A percentile compares a stretch with the other conserved stretches of the same genome.
phyloP scores from a whole-genome alignment of 92 coral and sea anemone genomes.

The Parazoanthus swiftii region DNA sequence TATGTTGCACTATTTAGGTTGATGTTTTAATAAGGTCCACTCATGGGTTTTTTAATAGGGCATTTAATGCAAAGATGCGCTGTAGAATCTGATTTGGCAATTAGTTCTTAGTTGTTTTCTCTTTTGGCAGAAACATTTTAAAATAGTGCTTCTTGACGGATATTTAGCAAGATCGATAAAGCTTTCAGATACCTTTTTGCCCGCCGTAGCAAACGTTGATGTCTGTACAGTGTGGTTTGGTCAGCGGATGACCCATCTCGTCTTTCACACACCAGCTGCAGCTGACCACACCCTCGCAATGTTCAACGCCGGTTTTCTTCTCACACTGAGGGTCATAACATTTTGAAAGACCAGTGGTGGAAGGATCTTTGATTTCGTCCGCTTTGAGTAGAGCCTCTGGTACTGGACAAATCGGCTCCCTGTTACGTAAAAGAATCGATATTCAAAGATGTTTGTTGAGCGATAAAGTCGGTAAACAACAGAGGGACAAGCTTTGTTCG shows the following conservation, averaged over 20 bases:
- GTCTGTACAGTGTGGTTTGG: slow-evolving; percentile 45
- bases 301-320: slow-evolving; percentile 7
- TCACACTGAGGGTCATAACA: slow-evolving; percentile 57
- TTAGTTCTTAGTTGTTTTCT: no score
- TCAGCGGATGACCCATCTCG: slow-evolving; percentile 46
- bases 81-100: no score
- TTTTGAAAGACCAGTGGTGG: slow-evolving; percentile 36
- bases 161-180: no score
- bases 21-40: no score
- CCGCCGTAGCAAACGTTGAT: slow-evolving; percentile 60
- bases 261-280: slow-evolving; percentile 66
- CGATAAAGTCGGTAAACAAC: no score
- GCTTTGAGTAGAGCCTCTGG: slow-evolving; percentile 47
- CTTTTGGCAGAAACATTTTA: no score
- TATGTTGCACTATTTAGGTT: no score
- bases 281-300: slow-evolving; percentile 62
- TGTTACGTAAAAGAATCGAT: not conserved
- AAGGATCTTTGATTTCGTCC: slow-evolving; percentile 15
- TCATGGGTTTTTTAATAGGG: no score
- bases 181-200: slow-evolving; percentile 42
- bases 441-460: no score
- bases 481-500: no score
- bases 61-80: no score
- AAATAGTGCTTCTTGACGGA: no score
- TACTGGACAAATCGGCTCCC: slow-evolving; percentile 58